phyloP scores from a whole-genome alignment of 2,797 vertebrate genomes.

The Macroramphosus scolopax region DNA sequence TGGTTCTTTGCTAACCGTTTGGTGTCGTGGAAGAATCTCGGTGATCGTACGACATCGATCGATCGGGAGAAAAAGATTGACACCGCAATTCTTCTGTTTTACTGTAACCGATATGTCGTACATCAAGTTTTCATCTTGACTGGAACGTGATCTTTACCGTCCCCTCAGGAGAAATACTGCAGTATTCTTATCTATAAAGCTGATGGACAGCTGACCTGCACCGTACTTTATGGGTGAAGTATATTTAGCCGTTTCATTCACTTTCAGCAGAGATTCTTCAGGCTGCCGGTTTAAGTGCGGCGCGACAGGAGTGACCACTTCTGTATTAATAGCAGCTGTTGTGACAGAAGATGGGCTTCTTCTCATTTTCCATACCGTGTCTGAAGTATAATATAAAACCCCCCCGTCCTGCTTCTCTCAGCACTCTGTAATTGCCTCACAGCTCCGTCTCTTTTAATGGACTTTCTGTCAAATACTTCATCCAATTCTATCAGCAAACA shows the following conservation, averaged over 20 bases:
- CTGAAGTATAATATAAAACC: conserved; percentile 71
- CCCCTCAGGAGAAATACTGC: conserved; percentile 22
- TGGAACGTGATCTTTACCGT: conserved; percentile 10
- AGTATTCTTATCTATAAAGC: conserved; percentile 27
- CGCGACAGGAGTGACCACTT: conserved; percentile 63
- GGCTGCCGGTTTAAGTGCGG: conserved; percentile 38
- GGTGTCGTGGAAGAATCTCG: no score
- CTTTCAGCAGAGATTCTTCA: conserved; percentile 49
- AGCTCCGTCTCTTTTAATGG: conserved; percentile 78
- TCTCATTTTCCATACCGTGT: conserved; percentile 66
- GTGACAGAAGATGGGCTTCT: conserved; percentile 70
- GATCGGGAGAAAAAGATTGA: no score
- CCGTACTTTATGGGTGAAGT: conserved; percentile 28
- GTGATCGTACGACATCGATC: no score
- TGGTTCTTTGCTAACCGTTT: no score
- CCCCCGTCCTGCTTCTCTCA: conserved; percentile 69
- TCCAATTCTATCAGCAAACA: conserved; percentile 74
- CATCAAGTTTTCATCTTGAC: conserved; percentile 4
- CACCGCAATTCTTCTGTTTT: no score
- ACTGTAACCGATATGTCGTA: neutral
- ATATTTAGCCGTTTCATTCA: conserved; percentile 53
- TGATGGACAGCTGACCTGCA: conserved; percentile 34
- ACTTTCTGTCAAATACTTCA: conserved; percentile 79
- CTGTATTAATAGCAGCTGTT: conserved; percentile 74
- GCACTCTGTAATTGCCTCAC: conserved; percentile 77